A percentile compares a stretch with the other conserved stretches of the same genome.
phyloP scores from a whole-genome alignment of 1,140 invertebrate genomes.

The Drosophila eugracilis region DNA sequence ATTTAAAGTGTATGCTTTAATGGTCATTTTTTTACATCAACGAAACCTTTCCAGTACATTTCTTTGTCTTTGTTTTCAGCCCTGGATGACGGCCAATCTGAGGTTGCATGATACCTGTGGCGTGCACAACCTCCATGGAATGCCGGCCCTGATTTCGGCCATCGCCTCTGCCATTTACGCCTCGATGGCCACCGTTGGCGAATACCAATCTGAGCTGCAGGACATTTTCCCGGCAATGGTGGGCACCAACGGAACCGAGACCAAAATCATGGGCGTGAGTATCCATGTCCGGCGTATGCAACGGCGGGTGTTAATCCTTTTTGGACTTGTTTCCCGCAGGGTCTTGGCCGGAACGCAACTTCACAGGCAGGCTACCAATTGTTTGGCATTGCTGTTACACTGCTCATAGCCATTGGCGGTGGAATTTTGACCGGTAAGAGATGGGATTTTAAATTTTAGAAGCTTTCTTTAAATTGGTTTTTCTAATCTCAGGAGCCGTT shows the following conservation, averaged over 20 bases:
- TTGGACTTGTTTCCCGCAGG: conserved; percentile 63
- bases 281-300: background rate
- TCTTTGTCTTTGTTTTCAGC: conserved; percentile 86
- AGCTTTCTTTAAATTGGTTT: too few species aligned
- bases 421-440: conserved; percentile 94
- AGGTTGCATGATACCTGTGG: conserved; percentile 97
- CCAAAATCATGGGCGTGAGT: conserved; percentile 81
- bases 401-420: conserved; percentile 90
- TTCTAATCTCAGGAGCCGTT: conserved; percentile 84
- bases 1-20: background rate
- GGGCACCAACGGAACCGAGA: conserved; percentile 59
- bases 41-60: background rate
- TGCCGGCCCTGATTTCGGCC: conserved; percentile 95
- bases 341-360: conserved; percentile 87
- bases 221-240: conserved; percentile 87
- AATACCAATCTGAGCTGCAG: conserved; percentile 87
- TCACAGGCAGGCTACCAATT: conserved; percentile 93
- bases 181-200: conserved; percentile 87
- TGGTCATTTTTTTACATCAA: too few species aligned
- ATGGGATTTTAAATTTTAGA: too few species aligned
- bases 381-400: conserved; percentile 89
- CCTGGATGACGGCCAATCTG: conserved; percentile 88
- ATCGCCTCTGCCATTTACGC: conserved; percentile 92
- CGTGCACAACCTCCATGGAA: conserved; percentile 97
- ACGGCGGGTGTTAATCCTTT: conserved; percentile 8